Evolutionary conservation across 2,888 invertebrate species (phyloP), one percentile per base, ranked within the genome.

Genomic region (Hydropsyche betteni): DNA sequence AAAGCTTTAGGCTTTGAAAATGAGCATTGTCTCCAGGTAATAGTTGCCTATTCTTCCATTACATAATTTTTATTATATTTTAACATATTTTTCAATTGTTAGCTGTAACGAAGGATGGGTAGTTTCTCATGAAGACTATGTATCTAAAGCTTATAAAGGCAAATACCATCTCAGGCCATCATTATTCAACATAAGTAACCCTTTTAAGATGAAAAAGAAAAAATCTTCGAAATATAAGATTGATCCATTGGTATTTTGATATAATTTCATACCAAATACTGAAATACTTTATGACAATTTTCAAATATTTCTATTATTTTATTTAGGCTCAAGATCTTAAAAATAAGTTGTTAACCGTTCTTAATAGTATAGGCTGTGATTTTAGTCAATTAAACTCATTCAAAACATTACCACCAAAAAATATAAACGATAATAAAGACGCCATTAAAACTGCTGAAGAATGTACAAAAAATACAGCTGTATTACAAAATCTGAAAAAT

Each of bases 361-460:
- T 76, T 4, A 12, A 78, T 34, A 74, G 51, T 33, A 69, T 68
- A 10, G 55, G 50, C 52, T 70, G 33, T 34, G 34, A 52, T 16
- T 36, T 24, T 74, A 58, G 53, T 51, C 36, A 58, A 58, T 36
- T 36, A 64, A 64, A 5, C 12, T 64, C 33, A 33, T 8, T 34
- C 2, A 36, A 64, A 64, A 36, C n/a, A 10, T 36, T 12, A 10
- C 12, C 24, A 24, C 24, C 12, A 7, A 5, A 34, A 7, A 51
- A 50, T 4, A 14, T 24, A 36, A 50, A 58, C 4, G 38, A 72
- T 33, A 79, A 78, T 69, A 24, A 12, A 4, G 68, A 24, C 55
- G 78, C 78, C 10, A 74, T 69, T 38, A 33, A 36, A 16, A 68
- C 72, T 14, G 79, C 79, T 0, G 74, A 75, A 12, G 38, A 61